These are phyloP conservation scores for Alca torda DNA, from an alignment of 2,797 vertebrate genomes.

Conservation along the genomic window DNA sequence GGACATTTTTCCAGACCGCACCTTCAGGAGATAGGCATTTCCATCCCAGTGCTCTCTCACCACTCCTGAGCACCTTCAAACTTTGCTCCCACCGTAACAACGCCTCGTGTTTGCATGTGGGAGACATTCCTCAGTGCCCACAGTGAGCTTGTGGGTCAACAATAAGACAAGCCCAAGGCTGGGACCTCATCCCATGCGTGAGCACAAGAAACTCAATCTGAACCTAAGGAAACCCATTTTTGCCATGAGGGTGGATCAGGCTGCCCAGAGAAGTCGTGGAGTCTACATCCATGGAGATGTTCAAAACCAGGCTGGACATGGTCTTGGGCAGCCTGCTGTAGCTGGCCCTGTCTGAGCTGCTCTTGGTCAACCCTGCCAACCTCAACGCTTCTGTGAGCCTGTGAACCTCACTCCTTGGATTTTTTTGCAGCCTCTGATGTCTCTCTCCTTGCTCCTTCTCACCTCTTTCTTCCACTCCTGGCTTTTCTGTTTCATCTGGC, in stretches of 20 bases:
- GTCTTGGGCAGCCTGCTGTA: too few relatives aligned
- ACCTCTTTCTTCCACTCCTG: not conserved
- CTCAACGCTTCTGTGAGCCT: not conserved
- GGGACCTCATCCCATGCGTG: not conserved
- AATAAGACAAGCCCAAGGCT: not conserved
- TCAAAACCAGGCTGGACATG: too few relatives aligned
- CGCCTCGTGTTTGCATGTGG: rapidly evolving
- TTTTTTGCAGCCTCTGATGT: not conserved
- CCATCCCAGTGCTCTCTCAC: not conserved
- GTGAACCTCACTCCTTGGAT: not conserved
- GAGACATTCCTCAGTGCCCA: rapidly evolving
- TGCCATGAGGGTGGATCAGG: not conserved
- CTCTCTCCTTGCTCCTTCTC: not conserved
- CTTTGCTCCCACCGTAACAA: not conserved
- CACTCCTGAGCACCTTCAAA: not conserved
- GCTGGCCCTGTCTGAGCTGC: not conserved
- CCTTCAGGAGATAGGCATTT: not conserved
- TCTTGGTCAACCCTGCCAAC: not conserved
- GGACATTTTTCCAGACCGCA: not conserved
- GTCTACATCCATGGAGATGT: too few relatives aligned
- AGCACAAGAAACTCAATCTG: not conserved
- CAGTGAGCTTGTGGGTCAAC: not conserved
- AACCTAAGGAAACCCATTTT: not conserved
- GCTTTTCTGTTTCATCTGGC: not conserved
- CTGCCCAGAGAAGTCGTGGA: not conserved